phyloP scores from a whole-genome alignment of 2,113 vertebrate species.

The Sebastes schlegelii region DNA sequence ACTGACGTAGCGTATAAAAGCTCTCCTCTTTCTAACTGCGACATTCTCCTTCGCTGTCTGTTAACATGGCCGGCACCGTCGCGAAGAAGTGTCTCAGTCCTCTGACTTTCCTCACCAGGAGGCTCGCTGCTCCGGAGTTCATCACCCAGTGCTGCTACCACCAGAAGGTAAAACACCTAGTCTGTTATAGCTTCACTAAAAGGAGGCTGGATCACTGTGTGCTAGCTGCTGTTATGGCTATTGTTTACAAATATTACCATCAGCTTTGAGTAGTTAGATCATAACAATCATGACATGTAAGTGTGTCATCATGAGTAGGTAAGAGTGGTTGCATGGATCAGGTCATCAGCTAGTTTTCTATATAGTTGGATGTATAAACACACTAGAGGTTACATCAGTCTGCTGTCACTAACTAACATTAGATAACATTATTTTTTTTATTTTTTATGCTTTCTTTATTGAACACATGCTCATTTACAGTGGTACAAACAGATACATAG shows the following conservation, averaged over 20 bases:
- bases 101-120: constrained; percentile 68
- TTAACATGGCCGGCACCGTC: constrained; percentile 72
- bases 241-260: constrained; percentile 34
- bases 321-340: neutral
- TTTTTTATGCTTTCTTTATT: no score
- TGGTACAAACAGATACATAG: no score
- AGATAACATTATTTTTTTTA: neutral
- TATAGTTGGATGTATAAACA: neutral
- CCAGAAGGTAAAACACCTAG: constrained; percentile 73
- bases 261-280: neutral
- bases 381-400: neutral
- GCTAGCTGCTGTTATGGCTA: neutral
- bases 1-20: neutral
- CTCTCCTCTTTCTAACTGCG: constrained; percentile 46
- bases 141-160: constrained; percentile 76
- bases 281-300: no score
- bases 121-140: constrained; percentile 75
- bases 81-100: constrained; percentile 72
- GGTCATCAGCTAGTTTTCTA: neutral
- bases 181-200: neutral
- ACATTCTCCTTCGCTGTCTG: constrained; percentile 25
- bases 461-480: no score
- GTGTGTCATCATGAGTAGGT: no score
- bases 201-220: no score
- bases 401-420: neutral